These are phyloP conservation scores for Hippasteria phrygiana DNA, from an alignment of 53 echinoderm and acorn worm species.

Conservation along the genomic window DNA sequence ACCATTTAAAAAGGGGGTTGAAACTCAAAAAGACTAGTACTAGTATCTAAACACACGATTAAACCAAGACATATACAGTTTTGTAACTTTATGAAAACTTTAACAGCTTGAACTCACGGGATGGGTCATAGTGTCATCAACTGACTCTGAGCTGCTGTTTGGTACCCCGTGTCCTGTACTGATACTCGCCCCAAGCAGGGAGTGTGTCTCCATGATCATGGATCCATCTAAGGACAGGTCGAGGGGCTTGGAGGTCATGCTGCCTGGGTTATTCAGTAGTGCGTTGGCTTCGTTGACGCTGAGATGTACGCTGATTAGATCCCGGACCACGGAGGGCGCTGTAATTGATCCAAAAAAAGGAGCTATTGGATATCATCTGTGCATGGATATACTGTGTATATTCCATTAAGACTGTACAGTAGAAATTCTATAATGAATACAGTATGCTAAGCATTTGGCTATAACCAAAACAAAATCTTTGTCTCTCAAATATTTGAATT, in stretches of 20 bases:
- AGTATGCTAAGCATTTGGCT: too few species aligned
- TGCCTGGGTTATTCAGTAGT: background rate
- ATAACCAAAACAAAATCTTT: too few species aligned
- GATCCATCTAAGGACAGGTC: conserved; percentile 43
- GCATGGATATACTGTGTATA: too few species aligned
- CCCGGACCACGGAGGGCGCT: conserved; percentile 41
- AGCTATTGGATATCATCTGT: background rate
- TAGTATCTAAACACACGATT: too few species aligned
- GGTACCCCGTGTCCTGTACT: conserved; percentile 37
- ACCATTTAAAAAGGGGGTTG: too few species aligned
- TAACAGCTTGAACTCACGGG: background rate
- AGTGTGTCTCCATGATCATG: conserved; percentile 28
- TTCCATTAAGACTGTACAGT: too few species aligned
- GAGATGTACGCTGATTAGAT: conserved; percentile 44
- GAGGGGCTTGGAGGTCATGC: conserved; percentile 50
- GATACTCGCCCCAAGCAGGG: conserved; percentile 29
- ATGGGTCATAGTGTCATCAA: background rate
- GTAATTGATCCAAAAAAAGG: background rate
- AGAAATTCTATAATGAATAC: too few species aligned
- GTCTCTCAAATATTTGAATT: too few species aligned
- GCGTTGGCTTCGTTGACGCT: conserved; percentile 12
- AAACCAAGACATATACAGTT: too few species aligned
- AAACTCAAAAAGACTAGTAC: too few species aligned
- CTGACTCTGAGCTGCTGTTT: conserved; percentile 42
- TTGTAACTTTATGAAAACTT: too few species aligned